phyloP scores from a whole-genome alignment of 2,113 vertebrate species.

The Calyptomena viridis region DNA sequence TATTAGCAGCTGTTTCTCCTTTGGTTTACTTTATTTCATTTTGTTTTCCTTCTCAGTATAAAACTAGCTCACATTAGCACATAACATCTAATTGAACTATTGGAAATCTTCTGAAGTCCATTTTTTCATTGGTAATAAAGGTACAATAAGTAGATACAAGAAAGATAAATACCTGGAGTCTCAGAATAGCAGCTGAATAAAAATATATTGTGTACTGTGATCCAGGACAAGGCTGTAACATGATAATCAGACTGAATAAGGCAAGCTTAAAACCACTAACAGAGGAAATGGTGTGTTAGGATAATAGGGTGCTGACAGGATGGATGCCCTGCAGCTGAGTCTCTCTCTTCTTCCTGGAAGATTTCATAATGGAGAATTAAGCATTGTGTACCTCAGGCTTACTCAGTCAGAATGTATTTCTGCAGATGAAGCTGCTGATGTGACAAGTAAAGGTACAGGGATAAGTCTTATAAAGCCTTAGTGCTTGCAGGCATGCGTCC shows the following conservation, averaged over 20 bases:
- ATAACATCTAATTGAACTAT: neutral
- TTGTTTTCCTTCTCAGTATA: neutral
- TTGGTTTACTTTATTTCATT: neutral
- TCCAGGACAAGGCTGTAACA: slow-evolving; percentile 34
- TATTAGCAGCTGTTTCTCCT: neutral
- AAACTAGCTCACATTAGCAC: neutral
- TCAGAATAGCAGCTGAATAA: slow-evolving; percentile 25
- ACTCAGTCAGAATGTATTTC: slow-evolving; percentile 76
- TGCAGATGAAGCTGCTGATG: slow-evolving; percentile 73
- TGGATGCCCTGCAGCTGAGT: slow-evolving; percentile 71
- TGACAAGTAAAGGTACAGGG: slow-evolving; percentile 62
- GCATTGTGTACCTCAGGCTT: slow-evolving; percentile 74
- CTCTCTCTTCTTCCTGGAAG: slow-evolving; percentile 66
- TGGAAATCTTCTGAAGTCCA: neutral
- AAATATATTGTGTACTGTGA: slow-evolving; percentile 9
- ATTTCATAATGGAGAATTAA: slow-evolving; percentile 78
- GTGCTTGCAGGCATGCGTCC: slow-evolving; percentile 64
- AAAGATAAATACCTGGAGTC: neutral
- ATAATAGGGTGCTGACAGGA: slow-evolving; percentile 72
- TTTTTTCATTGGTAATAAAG: neutral
- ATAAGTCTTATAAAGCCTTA: slow-evolving; percentile 58
- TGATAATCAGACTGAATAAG: slow-evolving; percentile 67
- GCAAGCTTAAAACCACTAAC: slow-evolving; percentile 56
- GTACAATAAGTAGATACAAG: neutral
- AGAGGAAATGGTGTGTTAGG: slow-evolving; percentile 66